These are phyloP conservation scores for Montipora cactus DNA, from an alignment of 64 coral and sea anemone genomes.

Conservation along the genomic window DNA sequence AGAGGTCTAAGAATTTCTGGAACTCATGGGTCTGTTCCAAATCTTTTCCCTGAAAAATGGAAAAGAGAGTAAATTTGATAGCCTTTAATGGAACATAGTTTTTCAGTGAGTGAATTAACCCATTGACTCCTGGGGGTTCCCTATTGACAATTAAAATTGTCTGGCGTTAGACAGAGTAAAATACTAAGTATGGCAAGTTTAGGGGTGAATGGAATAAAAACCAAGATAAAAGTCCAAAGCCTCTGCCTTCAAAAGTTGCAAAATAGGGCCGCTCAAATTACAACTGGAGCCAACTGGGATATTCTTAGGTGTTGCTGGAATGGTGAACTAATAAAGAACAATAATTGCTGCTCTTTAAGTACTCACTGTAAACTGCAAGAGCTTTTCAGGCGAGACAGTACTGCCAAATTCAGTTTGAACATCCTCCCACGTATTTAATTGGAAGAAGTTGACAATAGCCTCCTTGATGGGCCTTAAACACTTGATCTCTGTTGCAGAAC, in stretches of 20 bases:
- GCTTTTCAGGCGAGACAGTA: neutral
- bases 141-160: too few relatives aligned
- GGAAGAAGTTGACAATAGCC: constrained; percentile 26
- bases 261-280: too few relatives aligned
- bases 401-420: neutral
- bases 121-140: neutral
- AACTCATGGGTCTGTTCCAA: neutral
- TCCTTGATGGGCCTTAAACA: constrained; percentile 29
- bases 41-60: neutral
- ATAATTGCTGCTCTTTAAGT: neutral
- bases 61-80: constrained; percentile 9
- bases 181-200: too few relatives aligned
- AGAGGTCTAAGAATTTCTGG: neutral
- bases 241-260: too few relatives aligned
- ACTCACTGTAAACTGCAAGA: constrained; percentile 15
- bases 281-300: neutral
- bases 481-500: neutral
- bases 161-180: too few relatives aligned
- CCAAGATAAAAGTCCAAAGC: too few relatives aligned
- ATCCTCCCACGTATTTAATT: constrained; percentile 16
- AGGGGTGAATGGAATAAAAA: too few relatives aligned
- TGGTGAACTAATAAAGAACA: neutral
- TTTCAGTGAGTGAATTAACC: neutral
- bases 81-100: neutral
- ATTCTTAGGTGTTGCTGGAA: neutral